A percentile compares a stretch with the other conserved stretches of the same genome.
phyloP scores from a whole-genome alignment of 2,888 invertebrate species.

The Geotrupes spiniger region DNA sequence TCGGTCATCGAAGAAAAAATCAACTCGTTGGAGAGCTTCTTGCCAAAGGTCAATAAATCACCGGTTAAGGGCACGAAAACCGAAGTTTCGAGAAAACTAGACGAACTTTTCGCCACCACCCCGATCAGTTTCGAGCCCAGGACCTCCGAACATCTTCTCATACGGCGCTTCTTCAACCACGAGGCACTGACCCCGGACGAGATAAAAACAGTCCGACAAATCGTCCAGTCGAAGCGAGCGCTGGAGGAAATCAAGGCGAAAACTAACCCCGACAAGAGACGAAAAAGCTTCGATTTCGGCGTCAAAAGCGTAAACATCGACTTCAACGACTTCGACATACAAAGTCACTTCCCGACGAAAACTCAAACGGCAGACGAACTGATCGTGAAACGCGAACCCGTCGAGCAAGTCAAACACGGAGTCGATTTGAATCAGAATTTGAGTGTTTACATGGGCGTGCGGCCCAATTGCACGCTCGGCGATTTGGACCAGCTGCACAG shows the following conservation, averaged over 20 bases:
- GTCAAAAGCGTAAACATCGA: slow-evolving; percentile 16
- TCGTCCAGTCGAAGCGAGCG: slow-evolving; percentile 27
- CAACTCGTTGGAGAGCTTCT: slow-evolving; percentile 18
- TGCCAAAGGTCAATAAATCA: slow-evolving; percentile 20
- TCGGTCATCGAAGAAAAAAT: slow-evolving; percentile 17
- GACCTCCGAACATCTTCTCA: slow-evolving; percentile 20
- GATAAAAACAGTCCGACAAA: slow-evolving; percentile 24
- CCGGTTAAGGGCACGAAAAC: neutral
- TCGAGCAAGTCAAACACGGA: too few relatives aligned
- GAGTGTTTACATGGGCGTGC: too few relatives aligned
- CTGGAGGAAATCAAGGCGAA: slow-evolving; percentile 16
- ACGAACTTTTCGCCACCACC: slow-evolving; percentile 12
- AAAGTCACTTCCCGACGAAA: neutral
- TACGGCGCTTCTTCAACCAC: slow-evolving; percentile 26
- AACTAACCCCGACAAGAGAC: neutral
- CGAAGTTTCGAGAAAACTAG: slow-evolving; percentile 14
- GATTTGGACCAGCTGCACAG: too few relatives aligned
- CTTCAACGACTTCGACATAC: slow-evolving; percentile 16
- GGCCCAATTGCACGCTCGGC: too few relatives aligned
- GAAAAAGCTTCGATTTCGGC: slow-evolving; percentile 8
- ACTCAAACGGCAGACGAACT: too few relatives aligned
- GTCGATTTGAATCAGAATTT: too few relatives aligned
- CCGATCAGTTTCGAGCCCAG: slow-evolving; percentile 18
- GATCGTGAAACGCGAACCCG: too few relatives aligned
- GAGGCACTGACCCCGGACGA: slow-evolving; percentile 22